Evolutionary conservation across 30 jellyfish, hydroid and myxozoan genomes (phyloP).

Genomic region (Hydractinia echinata): DNA sequence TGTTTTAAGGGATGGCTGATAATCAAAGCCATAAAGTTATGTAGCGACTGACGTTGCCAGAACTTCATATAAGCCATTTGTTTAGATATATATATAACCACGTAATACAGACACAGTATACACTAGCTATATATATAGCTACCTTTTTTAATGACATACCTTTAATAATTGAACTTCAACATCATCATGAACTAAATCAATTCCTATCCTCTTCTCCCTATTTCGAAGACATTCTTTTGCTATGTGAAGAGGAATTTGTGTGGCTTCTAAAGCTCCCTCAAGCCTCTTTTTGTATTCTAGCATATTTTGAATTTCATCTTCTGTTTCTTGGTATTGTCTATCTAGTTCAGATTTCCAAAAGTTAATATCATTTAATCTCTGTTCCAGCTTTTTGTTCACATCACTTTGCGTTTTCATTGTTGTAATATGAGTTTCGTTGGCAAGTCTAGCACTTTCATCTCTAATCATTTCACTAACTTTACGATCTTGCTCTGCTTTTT

Average conservation of each 20-base stretch:
- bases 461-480: slow-evolving; percentile 74
- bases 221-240: slow-evolving; percentile 80
- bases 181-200: slow-evolving; percentile 95
- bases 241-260: slow-evolving; percentile 85
- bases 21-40: no score
- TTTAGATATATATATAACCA: no score
- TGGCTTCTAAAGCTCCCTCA: slow-evolving; percentile 79
- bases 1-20: no score
- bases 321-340: slow-evolving; percentile 79
- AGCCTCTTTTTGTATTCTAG: slow-evolving; percentile 74
- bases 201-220: slow-evolving; percentile 64
- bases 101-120: no score
- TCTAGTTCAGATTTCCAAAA: slow-evolving; percentile 96
- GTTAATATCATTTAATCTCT: slow-evolving; percentile 62
- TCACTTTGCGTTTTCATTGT: slow-evolving; percentile 91
- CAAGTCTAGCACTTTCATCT: slow-evolving; percentile 84
- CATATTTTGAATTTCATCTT: slow-evolving; percentile 65
- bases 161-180: slow-evolving; percentile 86
- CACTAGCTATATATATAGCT: no score
- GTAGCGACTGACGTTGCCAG: no score
- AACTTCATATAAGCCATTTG: no score
- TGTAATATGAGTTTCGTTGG: slow-evolving; percentile 75
- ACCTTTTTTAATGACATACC: slow-evolving; percentile 28
- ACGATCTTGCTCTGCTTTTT: slow-evolving; percentile 75
- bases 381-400: slow-evolving; percentile 90